Percentiles rank a stretch among this genome's conserved stretches.
These are phyloP conservation scores for Loriculus beryllinus DNA, from an alignment of 2,797 vertebrate genomes.

Conservation along the genomic window DNA sequence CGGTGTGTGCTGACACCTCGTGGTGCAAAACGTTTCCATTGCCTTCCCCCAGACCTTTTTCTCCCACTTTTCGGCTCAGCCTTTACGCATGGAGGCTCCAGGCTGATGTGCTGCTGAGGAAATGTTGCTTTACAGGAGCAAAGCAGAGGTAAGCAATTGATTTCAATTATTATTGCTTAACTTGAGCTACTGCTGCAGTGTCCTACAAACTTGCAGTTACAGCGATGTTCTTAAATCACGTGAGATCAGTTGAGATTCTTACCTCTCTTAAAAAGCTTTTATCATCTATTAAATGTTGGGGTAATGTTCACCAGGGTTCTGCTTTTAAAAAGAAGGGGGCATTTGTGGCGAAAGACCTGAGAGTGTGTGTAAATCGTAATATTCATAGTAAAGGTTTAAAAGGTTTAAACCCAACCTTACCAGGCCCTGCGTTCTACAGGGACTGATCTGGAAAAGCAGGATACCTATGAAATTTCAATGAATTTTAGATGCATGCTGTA, in stretches of 20 bases:
- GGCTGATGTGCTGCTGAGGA: background rate
- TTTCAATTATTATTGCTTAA: background rate
- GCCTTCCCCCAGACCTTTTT: background rate
- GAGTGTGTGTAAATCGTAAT: background rate
- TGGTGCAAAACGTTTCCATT: background rate
- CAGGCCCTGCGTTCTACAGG: background rate
- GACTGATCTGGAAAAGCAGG: background rate
- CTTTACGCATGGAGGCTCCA: background rate
- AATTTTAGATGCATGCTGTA: background rate
- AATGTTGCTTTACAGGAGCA: background rate
- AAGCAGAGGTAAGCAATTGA: background rate
- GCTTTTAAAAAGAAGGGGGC: background rate
- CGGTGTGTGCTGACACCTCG: background rate
- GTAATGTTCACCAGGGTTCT: background rate
- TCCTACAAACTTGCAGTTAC: background rate
- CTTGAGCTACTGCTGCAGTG: background rate
- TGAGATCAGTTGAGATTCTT: background rate
- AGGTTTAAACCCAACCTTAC: background rate
- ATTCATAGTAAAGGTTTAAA: background rate
- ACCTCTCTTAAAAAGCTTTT: background rate
- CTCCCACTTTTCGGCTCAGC: background rate
- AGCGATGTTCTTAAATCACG: accelerated
- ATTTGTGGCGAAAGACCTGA: background rate
- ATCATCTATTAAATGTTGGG: background rate
- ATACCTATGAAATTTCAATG: background rate